Percentiles rank a stretch among this genome's conserved stretches.
Evolutionary conservation across 2,888 invertebrate species (phyloP).

Genomic region (Chaetogeoica ovagalla): DNA sequence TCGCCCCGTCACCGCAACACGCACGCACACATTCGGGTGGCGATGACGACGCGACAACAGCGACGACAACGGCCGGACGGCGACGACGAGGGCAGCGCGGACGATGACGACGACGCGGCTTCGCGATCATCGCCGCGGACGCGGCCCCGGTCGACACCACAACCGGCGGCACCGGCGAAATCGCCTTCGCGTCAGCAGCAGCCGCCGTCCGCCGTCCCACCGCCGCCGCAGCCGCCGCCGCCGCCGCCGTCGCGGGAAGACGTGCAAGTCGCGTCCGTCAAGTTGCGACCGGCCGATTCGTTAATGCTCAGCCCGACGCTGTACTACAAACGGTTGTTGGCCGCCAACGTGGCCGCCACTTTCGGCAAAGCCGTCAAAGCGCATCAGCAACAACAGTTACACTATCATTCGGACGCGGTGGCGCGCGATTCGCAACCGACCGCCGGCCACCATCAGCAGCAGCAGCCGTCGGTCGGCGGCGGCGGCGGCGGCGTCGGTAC

Average conservation of each 20-base stretch:
- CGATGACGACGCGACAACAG: neutral
- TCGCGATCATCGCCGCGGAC: slow-evolving; percentile 43
- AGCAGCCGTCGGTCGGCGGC: neutral
- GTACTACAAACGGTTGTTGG: slow-evolving; percentile 57
- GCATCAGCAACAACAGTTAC: slow-evolving; percentile 33
- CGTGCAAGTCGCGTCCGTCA: slow-evolving; percentile 6
- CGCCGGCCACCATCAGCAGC: slow-evolving; percentile 1
- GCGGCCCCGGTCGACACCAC: slow-evolving; percentile 1
- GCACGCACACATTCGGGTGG: neutral
- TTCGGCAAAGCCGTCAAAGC: slow-evolving; percentile 55
- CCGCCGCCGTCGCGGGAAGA: slow-evolving; percentile 13
- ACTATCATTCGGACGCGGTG: slow-evolving; percentile 35
- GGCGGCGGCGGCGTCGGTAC: neutral
- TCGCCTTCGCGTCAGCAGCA: neutral
- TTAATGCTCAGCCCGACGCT: slow-evolving; percentile 49
- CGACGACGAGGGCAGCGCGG: slow-evolving; percentile 3
- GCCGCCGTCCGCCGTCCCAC: slow-evolving; percentile 11
- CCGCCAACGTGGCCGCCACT: slow-evolving; percentile 56
- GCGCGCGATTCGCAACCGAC: slow-evolving; percentile 20
- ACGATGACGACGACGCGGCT: slow-evolving; percentile 37
- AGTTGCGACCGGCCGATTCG: slow-evolving; percentile 39
- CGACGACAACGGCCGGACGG: neutral
- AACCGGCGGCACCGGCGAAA: slow-evolving; percentile 15
- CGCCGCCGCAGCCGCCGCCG: neutral
- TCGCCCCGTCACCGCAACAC: neutral